Evolutionary conservation across 37 sponge, comb jelly and placozoan species (phyloP).

Genomic region (Eunapius fragilis): DNA sequence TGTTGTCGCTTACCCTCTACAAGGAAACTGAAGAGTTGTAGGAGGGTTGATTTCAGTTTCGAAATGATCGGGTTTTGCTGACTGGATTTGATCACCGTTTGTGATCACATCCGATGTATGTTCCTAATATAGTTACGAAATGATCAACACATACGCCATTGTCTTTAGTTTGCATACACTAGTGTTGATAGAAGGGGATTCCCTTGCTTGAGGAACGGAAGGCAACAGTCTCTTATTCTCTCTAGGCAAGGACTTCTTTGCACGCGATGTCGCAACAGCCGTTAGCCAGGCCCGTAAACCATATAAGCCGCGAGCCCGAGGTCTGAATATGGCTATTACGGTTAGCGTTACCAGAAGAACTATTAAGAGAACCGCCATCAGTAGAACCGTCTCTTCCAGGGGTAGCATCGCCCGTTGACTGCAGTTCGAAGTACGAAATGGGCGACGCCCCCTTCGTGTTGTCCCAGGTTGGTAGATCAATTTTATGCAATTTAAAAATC

Average conservation of each 20-base stretch:
- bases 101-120: neutral
- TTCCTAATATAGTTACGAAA: neutral
- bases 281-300: neutral
- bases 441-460: neutral
- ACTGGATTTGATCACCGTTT: neutral
- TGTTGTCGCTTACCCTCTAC: neutral
- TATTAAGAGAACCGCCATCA: neutral
- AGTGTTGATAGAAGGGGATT: neutral
- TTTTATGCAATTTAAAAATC: neutral
- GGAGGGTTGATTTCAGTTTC: neutral
- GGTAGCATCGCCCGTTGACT: neutral
- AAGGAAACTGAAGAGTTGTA: neutral
- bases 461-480: neutral
- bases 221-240: neutral
- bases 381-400: neutral
- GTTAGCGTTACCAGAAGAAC: neutral
- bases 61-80: neutral
- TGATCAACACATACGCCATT: neutral
- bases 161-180: neutral
- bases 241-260: neutral
- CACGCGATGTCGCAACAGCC: neutral
- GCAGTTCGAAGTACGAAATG: neutral
- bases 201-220: neutral
- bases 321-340: neutral
- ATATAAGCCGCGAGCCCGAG: neutral